phyloP scores from a whole-genome alignment of 2,797 vertebrate genomes.

The Pseudomugil gertrudae region DNA sequence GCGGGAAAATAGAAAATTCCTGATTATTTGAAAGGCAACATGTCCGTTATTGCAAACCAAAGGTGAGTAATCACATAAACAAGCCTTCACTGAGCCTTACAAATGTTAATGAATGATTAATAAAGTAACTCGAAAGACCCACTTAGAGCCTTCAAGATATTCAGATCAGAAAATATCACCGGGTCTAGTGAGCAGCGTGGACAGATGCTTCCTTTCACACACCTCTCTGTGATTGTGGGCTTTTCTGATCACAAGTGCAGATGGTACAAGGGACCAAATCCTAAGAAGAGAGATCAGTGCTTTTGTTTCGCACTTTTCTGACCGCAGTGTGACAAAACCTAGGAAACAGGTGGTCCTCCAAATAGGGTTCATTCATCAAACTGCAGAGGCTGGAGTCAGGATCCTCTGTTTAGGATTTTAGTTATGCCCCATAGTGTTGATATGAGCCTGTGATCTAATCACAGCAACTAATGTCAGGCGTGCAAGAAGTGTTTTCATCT shows the following conservation, averaged over 20 bases:
- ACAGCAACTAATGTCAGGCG: not conserved
- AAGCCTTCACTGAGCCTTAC: slow-evolving; percentile 13
- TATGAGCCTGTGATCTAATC: not conserved
- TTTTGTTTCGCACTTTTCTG: slow-evolving; percentile 63
- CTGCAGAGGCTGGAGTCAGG: slow-evolving; percentile 21
- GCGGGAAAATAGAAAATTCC: not conserved
- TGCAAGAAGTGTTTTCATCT: not conserved
- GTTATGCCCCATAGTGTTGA: not conserved
- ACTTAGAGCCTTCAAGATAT: slow-evolving; percentile 17
- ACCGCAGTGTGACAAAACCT: slow-evolving; percentile 26
- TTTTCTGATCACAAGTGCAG: slow-evolving; percentile 60
- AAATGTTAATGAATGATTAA: slow-evolving; percentile 42
- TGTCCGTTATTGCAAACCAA: slow-evolving; percentile 48
- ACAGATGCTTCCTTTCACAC: slow-evolving; percentile 54
- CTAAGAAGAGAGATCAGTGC: slow-evolving; percentile 50
- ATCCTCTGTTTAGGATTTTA: not conserved
- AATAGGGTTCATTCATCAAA: slow-evolving; percentile 47
- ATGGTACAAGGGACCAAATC: slow-evolving; percentile 65
- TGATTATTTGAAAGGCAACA: slow-evolving; percentile 16
- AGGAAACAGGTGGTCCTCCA: slow-evolving; percentile 62
- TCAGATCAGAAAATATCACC: slow-evolving; percentile 36
- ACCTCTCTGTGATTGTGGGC: slow-evolving; percentile 14
- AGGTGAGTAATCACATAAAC: slow-evolving; percentile 31
- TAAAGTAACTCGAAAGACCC: slow-evolving; percentile 23
- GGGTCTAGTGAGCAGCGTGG: slow-evolving; percentile 14